A percentile compares a stretch with the other conserved stretches of the same genome.
These are phyloP conservation scores for human (Homo sapiens) DNA, from an alignment of 2,113 vertebrate genomes.

Conservation along the genomic window DNA sequence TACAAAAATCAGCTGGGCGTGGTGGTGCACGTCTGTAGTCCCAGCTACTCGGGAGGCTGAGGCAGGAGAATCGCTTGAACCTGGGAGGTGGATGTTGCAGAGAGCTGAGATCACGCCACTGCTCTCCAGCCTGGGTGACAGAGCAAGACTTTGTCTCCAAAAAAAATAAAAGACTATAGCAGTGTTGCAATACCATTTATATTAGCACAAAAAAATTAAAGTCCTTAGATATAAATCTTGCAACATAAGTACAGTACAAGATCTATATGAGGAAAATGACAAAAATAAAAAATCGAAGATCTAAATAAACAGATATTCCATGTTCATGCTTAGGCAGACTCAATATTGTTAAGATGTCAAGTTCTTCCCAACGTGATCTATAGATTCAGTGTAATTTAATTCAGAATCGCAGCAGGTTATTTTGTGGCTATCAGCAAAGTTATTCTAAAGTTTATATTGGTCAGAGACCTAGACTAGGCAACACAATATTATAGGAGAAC, in stretches of 20 bases:
- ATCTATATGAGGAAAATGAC: background rate
- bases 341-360: background rate
- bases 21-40: no score
- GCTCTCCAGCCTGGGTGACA: no score
- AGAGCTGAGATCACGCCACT: no score
- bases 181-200: background rate
- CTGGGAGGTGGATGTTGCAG: no score
- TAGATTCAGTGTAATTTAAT: background rate
- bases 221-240: background rate
- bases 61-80: no score
- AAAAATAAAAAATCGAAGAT: background rate
- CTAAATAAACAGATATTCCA: background rate
- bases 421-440: constrained; percentile 11
- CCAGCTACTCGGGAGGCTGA: no score
- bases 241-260: background rate
- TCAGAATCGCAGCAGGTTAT: background rate
- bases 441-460: background rate
- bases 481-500: background rate
- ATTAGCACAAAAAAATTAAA: background rate
- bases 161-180: background rate
- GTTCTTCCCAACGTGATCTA: background rate
- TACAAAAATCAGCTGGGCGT: no score
- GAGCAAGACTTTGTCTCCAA: no score
- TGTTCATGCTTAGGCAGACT: background rate
- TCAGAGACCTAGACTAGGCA: background rate